Conservation (phyloP, 2,888 invertebrate species). For the Gastrophysa polygoni region DNA sequence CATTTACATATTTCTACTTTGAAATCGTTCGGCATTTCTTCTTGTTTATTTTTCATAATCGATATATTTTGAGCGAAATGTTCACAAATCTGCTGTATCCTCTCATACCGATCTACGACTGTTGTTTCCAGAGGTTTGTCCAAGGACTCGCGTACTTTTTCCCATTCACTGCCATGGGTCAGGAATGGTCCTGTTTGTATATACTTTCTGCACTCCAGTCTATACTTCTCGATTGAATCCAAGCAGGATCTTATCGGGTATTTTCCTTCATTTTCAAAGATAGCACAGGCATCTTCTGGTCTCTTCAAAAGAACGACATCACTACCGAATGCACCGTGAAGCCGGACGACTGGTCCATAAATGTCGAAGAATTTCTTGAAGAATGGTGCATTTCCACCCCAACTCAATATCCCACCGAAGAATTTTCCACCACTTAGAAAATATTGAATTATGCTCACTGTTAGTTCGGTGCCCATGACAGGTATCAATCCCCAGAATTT, state of each 20-base stretch:
- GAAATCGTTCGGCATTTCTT: constrained; percentile 66
- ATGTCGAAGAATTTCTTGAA: constrained; percentile 59
- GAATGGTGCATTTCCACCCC: constrained; percentile 58
- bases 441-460: constrained; percentile 61
- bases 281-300: constrained; percentile 68
- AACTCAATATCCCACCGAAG: constrained; percentile 56
- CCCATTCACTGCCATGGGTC: constrained; percentile 66
- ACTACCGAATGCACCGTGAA: constrained; percentile 68
- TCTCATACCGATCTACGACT: constrained; percentile 57
- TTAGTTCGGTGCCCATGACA: constrained; percentile 67
- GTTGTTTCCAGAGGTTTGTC: constrained; percentile 59
- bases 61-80: constrained; percentile 60
- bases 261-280: constrained; percentile 67
- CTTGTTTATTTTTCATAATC: constrained; percentile 66
- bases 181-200: constrained; percentile 64
- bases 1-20: constrained; percentile 69
- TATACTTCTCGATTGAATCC: constrained; percentile 69
- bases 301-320: constrained; percentile 69
- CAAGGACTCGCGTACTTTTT: constrained; percentile 61
- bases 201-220: constrained; percentile 63
- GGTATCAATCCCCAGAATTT: constrained; percentile 67
- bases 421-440: constrained; percentile 62
- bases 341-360: constrained; percentile 71
- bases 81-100: constrained; percentile 55
- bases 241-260: constrained; percentile 66